These are phyloP conservation scores for Prionace glauca DNA, from an alignment of 2,797 vertebrate species.

Conservation along the genomic window DNA sequence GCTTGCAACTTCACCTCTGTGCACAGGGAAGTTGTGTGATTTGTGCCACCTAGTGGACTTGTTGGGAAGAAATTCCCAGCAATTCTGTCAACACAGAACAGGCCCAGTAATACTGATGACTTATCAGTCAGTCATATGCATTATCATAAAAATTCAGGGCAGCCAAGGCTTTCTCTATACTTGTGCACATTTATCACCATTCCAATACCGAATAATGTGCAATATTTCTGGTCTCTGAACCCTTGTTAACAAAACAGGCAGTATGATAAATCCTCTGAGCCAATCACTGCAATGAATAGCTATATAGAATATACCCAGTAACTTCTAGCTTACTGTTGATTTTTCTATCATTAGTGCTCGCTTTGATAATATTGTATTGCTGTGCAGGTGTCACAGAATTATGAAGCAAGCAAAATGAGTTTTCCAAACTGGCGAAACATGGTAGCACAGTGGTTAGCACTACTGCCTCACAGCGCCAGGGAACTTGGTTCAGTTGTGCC, in stretches of 20 bases:
- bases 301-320: neutral
- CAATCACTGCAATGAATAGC: neutral
- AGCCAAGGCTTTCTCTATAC: neutral
- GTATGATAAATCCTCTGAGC: neutral
- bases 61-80: neutral
- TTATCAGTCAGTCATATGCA: neutral
- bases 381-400: neutral
- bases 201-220: neutral
- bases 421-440: neutral
- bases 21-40: neutral
- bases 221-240: neutral
- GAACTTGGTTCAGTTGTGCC: too few species aligned
- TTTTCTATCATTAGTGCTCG: neutral
- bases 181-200: neutral
- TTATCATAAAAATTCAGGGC: neutral
- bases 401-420: neutral
- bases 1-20: too few species aligned
- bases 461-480: too few species aligned
- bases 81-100: neutral
- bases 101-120: neutral
- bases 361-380: neutral
- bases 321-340: neutral
- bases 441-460: too few species aligned
- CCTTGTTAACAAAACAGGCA: neutral
- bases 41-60: slow-evolving; percentile 6